These are phyloP conservation scores for Miltochrista miniata DNA, from an alignment of 2,888 invertebrate species.

Conservation along the genomic window DNA sequence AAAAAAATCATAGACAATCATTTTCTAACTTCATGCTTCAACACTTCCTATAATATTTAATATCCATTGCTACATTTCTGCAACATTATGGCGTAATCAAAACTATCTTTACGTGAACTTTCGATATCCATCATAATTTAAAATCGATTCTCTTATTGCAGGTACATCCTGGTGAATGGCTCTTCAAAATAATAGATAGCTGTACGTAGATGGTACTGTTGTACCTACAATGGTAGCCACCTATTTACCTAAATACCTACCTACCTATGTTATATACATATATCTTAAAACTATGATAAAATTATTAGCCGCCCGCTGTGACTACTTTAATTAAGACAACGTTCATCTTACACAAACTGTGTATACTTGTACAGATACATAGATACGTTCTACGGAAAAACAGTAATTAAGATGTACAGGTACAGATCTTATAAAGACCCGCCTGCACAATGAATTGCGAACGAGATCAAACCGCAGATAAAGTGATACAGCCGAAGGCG, in stretches of 20 bases:
- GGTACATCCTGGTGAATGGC: not conserved
- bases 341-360: not conserved
- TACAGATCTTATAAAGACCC: too few species aligned
- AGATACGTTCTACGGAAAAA: too few species aligned
- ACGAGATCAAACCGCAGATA: too few species aligned
- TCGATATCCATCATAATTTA: conserved; percentile 27
- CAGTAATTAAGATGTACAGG: too few species aligned
- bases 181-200: not conserved
- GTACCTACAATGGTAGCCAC: too few species aligned
- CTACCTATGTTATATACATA: too few species aligned
- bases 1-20: not conserved
- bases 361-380: not conserved
- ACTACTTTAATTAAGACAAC: not conserved
- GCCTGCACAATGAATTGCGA: too few species aligned
- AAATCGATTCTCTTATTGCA: conserved; percentile 9
- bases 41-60: conserved; percentile 14
- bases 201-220: too few species aligned
- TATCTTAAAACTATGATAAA: not conserved
- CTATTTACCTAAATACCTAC: too few species aligned
- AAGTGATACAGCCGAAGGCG: too few species aligned
- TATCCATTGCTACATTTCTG: conserved; percentile 8
- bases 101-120: conserved; percentile 30
- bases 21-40: not conserved
- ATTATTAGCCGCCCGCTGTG: not conserved
- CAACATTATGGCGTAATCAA: conserved; percentile 16